Base-by-base conservation (phyloP, 2,888 invertebrate genomes). In the Ornithoptera priamus region DNA sequence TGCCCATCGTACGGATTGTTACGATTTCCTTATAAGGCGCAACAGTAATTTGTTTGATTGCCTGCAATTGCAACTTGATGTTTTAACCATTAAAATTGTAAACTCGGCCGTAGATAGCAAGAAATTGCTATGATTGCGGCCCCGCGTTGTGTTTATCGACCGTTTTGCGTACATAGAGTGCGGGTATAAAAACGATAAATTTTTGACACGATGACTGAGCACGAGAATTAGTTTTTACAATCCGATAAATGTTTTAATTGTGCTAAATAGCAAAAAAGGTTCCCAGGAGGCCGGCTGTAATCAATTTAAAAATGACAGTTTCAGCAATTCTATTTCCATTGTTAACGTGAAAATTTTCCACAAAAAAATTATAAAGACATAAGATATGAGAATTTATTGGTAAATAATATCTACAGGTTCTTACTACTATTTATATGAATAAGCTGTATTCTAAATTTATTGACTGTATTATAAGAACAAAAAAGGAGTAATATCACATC, bases 1-100 rank as follows among this genome's bases (percentile, higher is more conserved):
- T 85, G 84, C 84, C 17, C 88, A 85, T 83, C 78, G 78, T 80
- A 77, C 79, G 84, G 83, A 86, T 85, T 86, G 86, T 85, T 86
- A 81, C 85, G 81, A 85, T 89, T 90, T 86, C 89, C 88, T 86
- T 88, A 86, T 84, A 88, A 81, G 85, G 82, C 76, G 81, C 81
- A 85, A 82, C 83, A 78, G 86, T 85, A 89, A 90, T 91, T 90
- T 88, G 85, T 89, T 86, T 87, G 86, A 90, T 87, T 88, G 82
- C 87, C 79, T 78, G 82, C 87, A 88, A 88, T 88, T 85, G 85
- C 85, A 79, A 82, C 82, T 81, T 81, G 84, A 89, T 88, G 88
- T 85, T 88, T 86, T 81, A 87, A 85, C 84, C 87, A 88, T 88
- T 87, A 83, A 85, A 85, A 84, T 85, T 80, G 81, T 84, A 86